phyloP scores from a whole-genome alignment of 2,797 vertebrate genomes.

The Craterocephalus amniculus region DNA sequence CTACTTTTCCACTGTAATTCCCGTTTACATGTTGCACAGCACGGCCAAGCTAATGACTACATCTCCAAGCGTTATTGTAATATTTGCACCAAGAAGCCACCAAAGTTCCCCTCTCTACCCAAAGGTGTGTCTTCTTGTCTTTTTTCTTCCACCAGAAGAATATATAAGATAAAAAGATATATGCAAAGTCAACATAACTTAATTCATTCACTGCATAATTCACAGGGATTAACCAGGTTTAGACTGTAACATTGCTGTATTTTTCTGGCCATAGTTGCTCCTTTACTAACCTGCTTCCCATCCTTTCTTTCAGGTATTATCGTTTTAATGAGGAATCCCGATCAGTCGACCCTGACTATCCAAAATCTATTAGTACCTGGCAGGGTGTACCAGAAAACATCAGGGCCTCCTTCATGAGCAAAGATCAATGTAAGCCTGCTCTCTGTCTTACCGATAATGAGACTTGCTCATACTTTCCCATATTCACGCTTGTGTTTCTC shows the following conservation, averaged over 20 bases:
- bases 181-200: no score
- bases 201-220: no score
- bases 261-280: background rate
- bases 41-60: background rate
- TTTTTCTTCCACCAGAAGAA: no score
- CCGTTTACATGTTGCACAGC: background rate
- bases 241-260: background rate
- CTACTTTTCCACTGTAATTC: background rate
- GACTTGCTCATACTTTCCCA: background rate
- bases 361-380: slow-evolving; percentile 88
- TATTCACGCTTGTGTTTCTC: slow-evolving; percentile 2
- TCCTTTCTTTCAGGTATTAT: slow-evolving; percentile 84
- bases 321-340: slow-evolving; percentile 87
- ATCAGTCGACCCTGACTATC: slow-evolving; percentile 87
- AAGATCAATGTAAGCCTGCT: slow-evolving; percentile 85
- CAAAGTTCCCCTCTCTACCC: background rate
- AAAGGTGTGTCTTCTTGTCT: background rate
- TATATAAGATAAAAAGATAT: no score
- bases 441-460: background rate
- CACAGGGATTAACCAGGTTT: no score
- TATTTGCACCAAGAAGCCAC: background rate
- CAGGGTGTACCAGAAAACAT: slow-evolving; percentile 91
- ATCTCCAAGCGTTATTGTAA: background rate
- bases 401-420: slow-evolving; percentile 90
- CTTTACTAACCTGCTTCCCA: background rate